These are phyloP conservation scores for Phalacrocorax brasilianus DNA, from an alignment of 2,113 vertebrate species.

Conservation along the genomic window DNA sequence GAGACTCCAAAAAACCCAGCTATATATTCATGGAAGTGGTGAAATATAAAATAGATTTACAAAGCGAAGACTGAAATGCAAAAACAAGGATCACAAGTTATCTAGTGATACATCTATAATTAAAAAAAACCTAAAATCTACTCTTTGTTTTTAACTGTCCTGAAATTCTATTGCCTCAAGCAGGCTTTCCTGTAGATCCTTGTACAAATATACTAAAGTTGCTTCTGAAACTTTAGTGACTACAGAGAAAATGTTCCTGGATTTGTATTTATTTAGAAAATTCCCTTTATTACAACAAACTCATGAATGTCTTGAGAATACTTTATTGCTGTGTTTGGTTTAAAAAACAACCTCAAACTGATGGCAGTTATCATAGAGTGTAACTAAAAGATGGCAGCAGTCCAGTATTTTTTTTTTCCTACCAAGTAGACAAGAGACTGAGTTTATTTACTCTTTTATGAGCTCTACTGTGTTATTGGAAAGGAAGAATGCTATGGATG, in stretches of 20 bases:
- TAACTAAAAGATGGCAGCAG: conserved; percentile 22
- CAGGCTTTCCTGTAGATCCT: neutral
- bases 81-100: neutral
- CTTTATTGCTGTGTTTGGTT: neutral
- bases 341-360: conserved; percentile 10
- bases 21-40: neutral
- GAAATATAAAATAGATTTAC: neutral
- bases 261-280: neutral
- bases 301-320: neutral
- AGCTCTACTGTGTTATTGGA: neutral
- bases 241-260: neutral
- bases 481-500: neutral
- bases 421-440: neutral
- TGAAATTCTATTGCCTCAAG: neutral
- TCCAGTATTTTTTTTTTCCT: neutral
- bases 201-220: neutral
- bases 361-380: neutral
- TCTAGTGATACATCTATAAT: neutral
- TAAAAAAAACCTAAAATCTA: neutral
- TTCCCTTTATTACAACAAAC: neutral
- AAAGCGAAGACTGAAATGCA: neutral
- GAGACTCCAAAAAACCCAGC: neutral
- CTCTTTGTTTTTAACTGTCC: neutral
- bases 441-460: neutral
- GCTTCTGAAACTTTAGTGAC: neutral